Evolutionary conservation across 2,113 vertebrate species (phyloP).

Genomic region (Sander lucioperca): DNA sequence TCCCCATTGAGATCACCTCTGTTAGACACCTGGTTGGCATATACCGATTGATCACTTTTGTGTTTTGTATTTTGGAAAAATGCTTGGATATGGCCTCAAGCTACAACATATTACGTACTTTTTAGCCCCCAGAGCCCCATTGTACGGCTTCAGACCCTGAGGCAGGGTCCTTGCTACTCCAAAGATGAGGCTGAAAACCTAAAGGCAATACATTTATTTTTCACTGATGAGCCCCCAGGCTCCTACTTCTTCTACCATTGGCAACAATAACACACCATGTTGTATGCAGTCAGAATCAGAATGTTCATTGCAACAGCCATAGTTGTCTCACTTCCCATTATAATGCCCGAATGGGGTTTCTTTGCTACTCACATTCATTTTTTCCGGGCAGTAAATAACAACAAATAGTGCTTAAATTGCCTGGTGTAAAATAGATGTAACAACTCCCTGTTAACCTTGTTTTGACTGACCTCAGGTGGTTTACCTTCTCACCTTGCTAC

Average conservation of each 20-base stretch:
- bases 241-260: constrained; percentile 5
- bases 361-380: not conserved
- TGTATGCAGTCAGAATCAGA: constrained; percentile 10
- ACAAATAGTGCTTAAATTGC: constrained; percentile 7
- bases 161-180: constrained; percentile 25
- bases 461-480: too few relatives aligned
- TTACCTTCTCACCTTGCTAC: too few relatives aligned
- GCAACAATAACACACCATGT: constrained; percentile 24
- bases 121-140: not conserved
- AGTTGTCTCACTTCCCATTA: constrained; percentile 10
- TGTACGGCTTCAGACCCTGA: constrained; percentile 17
- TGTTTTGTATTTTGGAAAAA: not conserved
- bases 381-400: not conserved
- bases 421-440: constrained; percentile 8
- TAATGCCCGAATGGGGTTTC: not conserved
- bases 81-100: constrained; percentile 25
- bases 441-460: too few relatives aligned
- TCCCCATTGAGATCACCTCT: not conserved
- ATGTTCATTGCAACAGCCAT: not conserved
- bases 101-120: constrained; percentile 22
- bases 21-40: constrained; percentile 13
- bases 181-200: constrained; percentile 19
- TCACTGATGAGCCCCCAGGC: not conserved
- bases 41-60: constrained; percentile 16
- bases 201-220: constrained; percentile 9